A percentile compares a stretch with the other conserved stretches of the same genome.
phyloP scores from a whole-genome alignment of 2,888 invertebrate species.

The Mesorhabditis sp. region DNA sequence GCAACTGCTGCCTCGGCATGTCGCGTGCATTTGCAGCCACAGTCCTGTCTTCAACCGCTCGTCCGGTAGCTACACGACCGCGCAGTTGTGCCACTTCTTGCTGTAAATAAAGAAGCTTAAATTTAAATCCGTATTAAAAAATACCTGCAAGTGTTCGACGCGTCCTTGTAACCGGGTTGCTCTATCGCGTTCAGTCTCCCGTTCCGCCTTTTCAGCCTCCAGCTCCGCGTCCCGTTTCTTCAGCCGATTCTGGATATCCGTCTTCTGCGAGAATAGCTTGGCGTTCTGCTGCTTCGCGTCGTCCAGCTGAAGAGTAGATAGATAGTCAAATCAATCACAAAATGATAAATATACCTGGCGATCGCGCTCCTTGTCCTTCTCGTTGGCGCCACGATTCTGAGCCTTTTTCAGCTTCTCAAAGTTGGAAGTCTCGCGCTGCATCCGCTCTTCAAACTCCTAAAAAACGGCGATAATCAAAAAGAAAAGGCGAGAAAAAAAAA shows the following conservation, averaged over 20 bases:
- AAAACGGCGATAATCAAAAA: neutral
- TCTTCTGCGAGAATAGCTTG: neutral
- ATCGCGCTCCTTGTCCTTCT: neutral
- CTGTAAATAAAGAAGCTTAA: neutral
- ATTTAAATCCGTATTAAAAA: neutral
- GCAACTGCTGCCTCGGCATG: neutral
- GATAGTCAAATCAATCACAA: too few species aligned
- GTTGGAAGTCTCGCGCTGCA: too few species aligned
- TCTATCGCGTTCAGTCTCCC: neutral
- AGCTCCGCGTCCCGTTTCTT: neutral
- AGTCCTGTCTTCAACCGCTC: neutral
- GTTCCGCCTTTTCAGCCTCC: neutral
- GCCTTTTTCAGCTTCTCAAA: neutral
- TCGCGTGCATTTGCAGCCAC: neutral
- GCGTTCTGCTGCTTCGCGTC: neutral
- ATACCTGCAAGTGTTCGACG: neutral
- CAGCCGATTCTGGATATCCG: neutral
- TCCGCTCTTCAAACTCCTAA: too few species aligned
- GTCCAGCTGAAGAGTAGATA: neutral
- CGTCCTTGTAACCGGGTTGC: neutral
- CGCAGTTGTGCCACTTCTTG: neutral
- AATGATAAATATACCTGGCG: neutral
- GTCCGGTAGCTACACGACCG: neutral
- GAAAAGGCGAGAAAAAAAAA: neutral
- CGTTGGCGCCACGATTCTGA: neutral